phyloP scores from a whole-genome alignment of 2,797 vertebrate genomes.

The Mareca strepera region DNA sequence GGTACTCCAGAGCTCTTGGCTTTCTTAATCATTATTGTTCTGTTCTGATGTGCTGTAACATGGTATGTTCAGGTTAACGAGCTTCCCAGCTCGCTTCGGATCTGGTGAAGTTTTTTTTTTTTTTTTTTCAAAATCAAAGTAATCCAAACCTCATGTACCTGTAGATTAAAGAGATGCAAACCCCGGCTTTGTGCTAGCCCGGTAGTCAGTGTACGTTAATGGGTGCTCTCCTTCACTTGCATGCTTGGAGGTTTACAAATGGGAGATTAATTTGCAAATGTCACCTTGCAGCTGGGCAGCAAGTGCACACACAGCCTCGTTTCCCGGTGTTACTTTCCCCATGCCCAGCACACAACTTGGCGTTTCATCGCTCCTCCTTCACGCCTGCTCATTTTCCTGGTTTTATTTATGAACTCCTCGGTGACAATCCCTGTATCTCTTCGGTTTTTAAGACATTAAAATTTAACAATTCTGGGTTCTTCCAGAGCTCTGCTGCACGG shows the following conservation, averaged over 20 bases:
- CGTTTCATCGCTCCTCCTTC: constrained; percentile 40
- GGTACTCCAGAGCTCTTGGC: constrained; percentile 4
- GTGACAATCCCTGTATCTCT: constrained; percentile 38
- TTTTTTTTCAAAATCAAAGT: neutral
- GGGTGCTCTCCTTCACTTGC: neutral
- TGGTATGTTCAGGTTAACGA: neutral
- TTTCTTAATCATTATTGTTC: neutral
- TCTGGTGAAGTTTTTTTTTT: neutral
- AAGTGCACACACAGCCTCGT: neutral
- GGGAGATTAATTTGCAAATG: neutral
- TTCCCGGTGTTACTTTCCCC: neutral
- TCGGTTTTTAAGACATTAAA: constrained; percentile 61
- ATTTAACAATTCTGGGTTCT: constrained; percentile 14
- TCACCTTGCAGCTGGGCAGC: neutral
- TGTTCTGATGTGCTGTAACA: constrained; percentile 41
- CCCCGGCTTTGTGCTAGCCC: constrained; percentile 7
- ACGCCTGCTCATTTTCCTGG: neutral
- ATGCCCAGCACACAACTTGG: neutral
- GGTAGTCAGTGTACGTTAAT: neutral
- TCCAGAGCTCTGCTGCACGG: constrained; percentile 40
- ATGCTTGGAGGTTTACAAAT: neutral
- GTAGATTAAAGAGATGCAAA: constrained; percentile 45
- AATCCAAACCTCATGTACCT: constrained; percentile 29
- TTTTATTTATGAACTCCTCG: constrained; percentile 52
- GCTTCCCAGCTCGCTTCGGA: neutral